These are phyloP conservation scores for Choristoneura fumiferana DNA, from an alignment of 1,140 invertebrate species.

Conservation along the genomic window DNA sequence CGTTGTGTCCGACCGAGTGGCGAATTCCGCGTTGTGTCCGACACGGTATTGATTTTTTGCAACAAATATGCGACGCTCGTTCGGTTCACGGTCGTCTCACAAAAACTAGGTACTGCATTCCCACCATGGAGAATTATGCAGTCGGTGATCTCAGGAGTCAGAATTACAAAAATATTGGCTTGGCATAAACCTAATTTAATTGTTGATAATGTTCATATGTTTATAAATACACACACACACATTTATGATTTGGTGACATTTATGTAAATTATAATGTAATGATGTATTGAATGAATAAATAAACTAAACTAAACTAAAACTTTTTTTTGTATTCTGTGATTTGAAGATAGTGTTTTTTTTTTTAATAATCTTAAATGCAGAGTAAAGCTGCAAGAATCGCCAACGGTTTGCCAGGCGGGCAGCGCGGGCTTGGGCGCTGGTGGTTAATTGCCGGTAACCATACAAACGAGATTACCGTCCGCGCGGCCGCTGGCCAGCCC, in stretches of 20 bases:
- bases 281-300: too few species aligned
- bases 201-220: too few species aligned
- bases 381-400: slow-evolving; percentile 8
- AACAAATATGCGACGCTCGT: slow-evolving; percentile 6
- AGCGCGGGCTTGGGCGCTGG: slow-evolving; percentile 22
- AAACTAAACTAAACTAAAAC: too few species aligned
- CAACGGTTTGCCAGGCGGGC: background rate
- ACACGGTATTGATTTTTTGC: slow-evolving; percentile 4
- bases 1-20: slow-evolving; percentile 22
- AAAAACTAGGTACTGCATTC: slow-evolving; percentile 10
- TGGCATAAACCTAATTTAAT: too few species aligned
- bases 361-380: background rate
- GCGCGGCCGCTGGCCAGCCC: slow-evolving; percentile 26
- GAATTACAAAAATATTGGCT: too few species aligned
- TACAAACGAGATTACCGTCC: slow-evolving; percentile 56
- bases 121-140: slow-evolving; percentile 5
- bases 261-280: too few species aligned
- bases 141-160: background rate
- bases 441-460: slow-evolving; percentile 57
- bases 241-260: too few species aligned
- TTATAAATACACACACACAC: too few species aligned
- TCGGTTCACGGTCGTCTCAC: background rate
- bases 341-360: too few species aligned
- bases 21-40: slow-evolving; percentile 16
- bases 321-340: too few species aligned